Evolutionary conservation across 2,113 vertebrate genomes (phyloP).

Genomic region (Verasper variegatus): DNA sequence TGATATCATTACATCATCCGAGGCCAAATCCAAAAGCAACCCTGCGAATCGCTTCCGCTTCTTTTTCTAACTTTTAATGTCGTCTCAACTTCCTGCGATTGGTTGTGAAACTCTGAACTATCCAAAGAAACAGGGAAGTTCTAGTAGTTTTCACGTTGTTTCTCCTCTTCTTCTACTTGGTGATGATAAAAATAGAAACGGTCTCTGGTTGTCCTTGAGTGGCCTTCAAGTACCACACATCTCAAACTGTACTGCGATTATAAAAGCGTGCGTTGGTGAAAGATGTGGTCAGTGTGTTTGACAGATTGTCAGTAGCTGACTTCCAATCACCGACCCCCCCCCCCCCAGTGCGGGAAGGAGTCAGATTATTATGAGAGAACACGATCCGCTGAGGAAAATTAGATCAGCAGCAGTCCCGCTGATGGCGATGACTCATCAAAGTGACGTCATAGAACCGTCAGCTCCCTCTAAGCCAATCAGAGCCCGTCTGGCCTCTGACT

Average conservation of each 20-base stretch:
- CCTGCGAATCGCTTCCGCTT: no score
- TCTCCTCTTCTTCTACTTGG: background rate
- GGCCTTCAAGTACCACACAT: background rate
- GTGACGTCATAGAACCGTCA: constrained; percentile 59
- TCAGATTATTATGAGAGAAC: constrained; percentile 7
- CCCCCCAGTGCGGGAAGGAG: background rate
- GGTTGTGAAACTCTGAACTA: no score
- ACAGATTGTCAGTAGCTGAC: background rate
- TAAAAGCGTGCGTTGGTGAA: background rate
- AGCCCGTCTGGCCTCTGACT: constrained; percentile 48
- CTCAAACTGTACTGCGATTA: background rate
- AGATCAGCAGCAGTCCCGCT: constrained; percentile 34
- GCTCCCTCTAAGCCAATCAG: constrained; percentile 53
- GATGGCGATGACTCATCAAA: constrained; percentile 63
- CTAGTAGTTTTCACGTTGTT: no score
- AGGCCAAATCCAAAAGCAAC: no score
- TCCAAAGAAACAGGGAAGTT: no score
- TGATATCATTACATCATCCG: no score
- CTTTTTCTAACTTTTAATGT: no score
- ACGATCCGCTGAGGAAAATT: constrained; percentile 31
- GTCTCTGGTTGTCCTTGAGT: background rate
- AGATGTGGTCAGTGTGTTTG: background rate
- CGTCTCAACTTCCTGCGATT: no score
- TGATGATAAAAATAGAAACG: background rate
- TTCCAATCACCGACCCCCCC: constrained; percentile 2